Evolutionary conservation across 2,113 vertebrate genomes (phyloP), one percentile per base, ranked within the genome.

Genomic region (Paradisaea rubra): DNA sequence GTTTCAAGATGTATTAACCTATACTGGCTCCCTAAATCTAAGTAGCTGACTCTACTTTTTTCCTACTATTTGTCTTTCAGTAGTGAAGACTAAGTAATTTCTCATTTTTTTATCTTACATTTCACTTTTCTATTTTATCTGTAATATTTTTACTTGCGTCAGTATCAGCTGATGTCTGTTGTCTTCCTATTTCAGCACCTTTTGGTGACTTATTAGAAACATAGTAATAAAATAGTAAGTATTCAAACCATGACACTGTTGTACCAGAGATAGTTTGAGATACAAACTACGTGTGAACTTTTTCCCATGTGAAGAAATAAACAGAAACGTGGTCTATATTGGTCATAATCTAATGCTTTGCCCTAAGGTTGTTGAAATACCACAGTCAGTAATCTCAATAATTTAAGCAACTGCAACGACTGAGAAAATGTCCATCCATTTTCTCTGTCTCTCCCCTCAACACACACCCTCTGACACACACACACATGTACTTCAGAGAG

Each of bases 401-500:
- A 57, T 27, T 17, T 23, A 78, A 73, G 20, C 11, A 70, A 17
- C 31, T 49, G 23, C 16, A 52, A 6, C 14, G 31, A 18, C 45
- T 22, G n/a, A 78, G 45, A 31, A 80, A 60, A 49, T 30, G 35
- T 18, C n/a, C 2, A 66, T 70, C 28, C n/a, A 25, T 15, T 56
- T 41, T 83, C 1, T 76, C 21, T 76, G 25, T 39, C 8, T 74
- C 17, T 39, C 7, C 6, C 13, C 28, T 18, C 14, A 30, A 17
- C n/a, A 7, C 5, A 9, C 57, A 19, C 12, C 1, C 11, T 25
- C 9, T 25, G 28, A 41, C 7, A 39, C 6, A 25, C 41, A 56
- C 39, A 15, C 10, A 28, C 22, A 37, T 1, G 1, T 30, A 10
- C 2, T 1, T 63, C 33, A 50, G 30, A 42, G 30, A 13, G 9